Conservation (phyloP, 1,140 invertebrate genomes). For the Trichomalopsis sarcophagae region DNA sequence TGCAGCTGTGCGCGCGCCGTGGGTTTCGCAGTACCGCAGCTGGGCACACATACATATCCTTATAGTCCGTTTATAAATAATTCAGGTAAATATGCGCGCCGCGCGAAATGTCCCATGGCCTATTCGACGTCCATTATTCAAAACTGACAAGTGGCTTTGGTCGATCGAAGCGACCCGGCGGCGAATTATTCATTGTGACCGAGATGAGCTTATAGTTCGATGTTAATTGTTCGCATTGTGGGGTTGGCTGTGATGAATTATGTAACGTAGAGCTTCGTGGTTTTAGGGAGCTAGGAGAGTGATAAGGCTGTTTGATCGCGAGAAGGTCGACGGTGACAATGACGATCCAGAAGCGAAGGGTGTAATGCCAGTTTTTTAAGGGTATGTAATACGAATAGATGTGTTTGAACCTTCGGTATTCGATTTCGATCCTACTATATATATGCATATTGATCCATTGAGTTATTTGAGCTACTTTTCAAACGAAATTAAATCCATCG, state of each 20-base stretch:
- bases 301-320: not conserved
- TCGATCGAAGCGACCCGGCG: not conserved
- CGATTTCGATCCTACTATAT: not conserved
- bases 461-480: too few species aligned
- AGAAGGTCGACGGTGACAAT: not conserved
- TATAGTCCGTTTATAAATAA: not conserved
- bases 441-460: too few species aligned
- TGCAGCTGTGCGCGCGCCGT: not conserved
- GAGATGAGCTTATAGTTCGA: not conserved
- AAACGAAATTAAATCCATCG: not conserved
- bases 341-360: too few species aligned
- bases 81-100: not conserved
- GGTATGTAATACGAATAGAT: not conserved
- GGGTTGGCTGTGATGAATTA: not conserved
- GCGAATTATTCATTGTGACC: not conserved
- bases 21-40: not conserved
- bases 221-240: constrained; percentile 8
- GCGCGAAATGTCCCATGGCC: not conserved
- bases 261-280: not conserved
- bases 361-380: not conserved
- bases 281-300: not conserved
- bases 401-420: not conserved
- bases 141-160: constrained; percentile 13
- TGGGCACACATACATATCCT: constrained; percentile 17
- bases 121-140: constrained; percentile 12